A percentile compares a stretch with the other conserved stretches of the same genome.
These are phyloP conservation scores for Microcebus tavaratra DNA, from an alignment of 2,113 vertebrate genomes.

Conservation along the genomic window DNA sequence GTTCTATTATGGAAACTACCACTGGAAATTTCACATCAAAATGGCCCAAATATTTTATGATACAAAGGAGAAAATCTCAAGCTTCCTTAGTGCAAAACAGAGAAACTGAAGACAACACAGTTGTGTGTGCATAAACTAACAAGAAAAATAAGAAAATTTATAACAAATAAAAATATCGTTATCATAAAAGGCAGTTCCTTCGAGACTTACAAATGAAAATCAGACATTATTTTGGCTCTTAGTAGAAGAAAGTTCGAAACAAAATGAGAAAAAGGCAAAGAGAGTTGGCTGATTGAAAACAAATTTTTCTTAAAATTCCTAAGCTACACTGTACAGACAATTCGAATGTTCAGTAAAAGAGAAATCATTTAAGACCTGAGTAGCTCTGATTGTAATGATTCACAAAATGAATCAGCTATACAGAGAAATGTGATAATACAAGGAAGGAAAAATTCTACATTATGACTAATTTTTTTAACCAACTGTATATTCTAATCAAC, in stretches of 20 bases:
- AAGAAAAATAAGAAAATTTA: constrained; percentile 23
- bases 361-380: background rate
- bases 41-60: constrained; percentile 42
- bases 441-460: constrained; percentile 7
- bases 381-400: background rate
- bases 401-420: background rate
- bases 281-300: background rate
- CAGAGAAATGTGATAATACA: background rate
- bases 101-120: background rate
- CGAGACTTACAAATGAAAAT: constrained; percentile 40
- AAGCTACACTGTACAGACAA: background rate
- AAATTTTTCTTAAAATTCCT: constrained; percentile 40
- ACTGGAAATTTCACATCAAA: constrained; percentile 48
- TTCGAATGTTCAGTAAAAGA: constrained; percentile 15
- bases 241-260: constrained; percentile 36
- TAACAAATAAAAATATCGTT: background rate
- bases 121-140: background rate
- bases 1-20: background rate
- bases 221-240: constrained; percentile 21
- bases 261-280: constrained; percentile 19
- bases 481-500: constrained; percentile 43
- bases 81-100: constrained; percentile 3
- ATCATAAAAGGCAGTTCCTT: background rate
- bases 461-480: constrained; percentile 9
- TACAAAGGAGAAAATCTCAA: background rate